Evolutionary conservation across 1,140 invertebrate species (phyloP).

Genomic region (Megalonaias nervosa): DNA sequence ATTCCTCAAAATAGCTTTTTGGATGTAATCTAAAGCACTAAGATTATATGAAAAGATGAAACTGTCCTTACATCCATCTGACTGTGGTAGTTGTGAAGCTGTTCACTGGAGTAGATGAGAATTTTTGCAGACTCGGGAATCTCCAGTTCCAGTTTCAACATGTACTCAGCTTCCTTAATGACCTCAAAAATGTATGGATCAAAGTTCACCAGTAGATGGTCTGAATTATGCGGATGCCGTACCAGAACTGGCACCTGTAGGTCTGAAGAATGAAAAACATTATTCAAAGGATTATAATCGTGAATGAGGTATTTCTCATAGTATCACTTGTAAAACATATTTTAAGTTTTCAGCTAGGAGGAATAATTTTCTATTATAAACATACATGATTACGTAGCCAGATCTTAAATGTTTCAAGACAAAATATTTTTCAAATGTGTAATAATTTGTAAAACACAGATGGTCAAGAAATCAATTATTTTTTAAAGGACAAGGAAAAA

Average conservation of each 20-base stretch:
- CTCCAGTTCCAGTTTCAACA: slow-evolving; percentile 86
- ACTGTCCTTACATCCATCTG: slow-evolving; percentile 79
- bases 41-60: slow-evolving; percentile 5
- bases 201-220: slow-evolving; percentile 67
- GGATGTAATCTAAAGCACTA: not conserved
- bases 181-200: slow-evolving; percentile 71
- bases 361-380: no score
- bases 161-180: slow-evolving; percentile 87
- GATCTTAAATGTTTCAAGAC: no score
- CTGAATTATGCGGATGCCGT: slow-evolving; percentile 50
- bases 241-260: slow-evolving; percentile 63
- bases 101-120: slow-evolving; percentile 78
- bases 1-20: not conserved
- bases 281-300: not conserved
- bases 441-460: no score
- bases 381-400: no score
- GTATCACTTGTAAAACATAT: not conserved
- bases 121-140: slow-evolving; percentile 87
- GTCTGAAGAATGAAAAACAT: slow-evolving; percentile 43
- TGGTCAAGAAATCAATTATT: no score
- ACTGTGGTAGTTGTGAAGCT: slow-evolving; percentile 80
- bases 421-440: no score
- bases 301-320: not conserved
- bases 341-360: not conserved
- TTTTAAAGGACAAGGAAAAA: no score